Conservation (phyloP, 2,888 invertebrate species). For the Heterodera filipjevi region DNA sequence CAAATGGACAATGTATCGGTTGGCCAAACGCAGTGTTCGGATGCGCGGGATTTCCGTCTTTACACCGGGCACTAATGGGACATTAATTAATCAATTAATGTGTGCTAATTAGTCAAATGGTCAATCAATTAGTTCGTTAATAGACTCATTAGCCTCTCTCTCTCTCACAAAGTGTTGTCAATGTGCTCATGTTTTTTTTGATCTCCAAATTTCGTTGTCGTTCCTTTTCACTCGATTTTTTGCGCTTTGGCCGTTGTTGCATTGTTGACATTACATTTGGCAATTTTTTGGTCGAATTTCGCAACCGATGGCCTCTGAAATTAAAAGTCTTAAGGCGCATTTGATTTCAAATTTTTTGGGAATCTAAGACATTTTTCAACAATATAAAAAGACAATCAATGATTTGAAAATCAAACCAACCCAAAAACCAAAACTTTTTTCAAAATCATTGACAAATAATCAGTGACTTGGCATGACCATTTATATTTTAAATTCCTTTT, state of each 20-base stretch:
- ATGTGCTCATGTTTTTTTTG: conserved; percentile 28
- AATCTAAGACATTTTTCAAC: too few species aligned
- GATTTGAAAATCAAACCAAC: too few species aligned
- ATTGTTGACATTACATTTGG: conserved; percentile 33
- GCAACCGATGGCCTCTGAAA: not conserved
- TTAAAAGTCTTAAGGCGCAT: too few species aligned
- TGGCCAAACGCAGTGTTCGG: conserved; percentile 40
- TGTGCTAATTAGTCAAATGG: not conserved
- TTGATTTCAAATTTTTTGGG: too few species aligned
- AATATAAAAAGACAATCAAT: too few species aligned
- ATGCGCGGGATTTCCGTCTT: conserved; percentile 39
- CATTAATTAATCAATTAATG: not conserved
- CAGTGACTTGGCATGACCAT: too few species aligned
- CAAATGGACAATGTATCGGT: conserved; percentile 38
- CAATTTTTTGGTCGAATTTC: not conserved
- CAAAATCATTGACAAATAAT: too few species aligned
- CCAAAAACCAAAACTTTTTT: too few species aligned
- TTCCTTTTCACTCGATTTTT: conserved; percentile 41
- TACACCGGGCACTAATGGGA: conserved; percentile 39
- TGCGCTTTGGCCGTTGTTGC: conserved; percentile 34
- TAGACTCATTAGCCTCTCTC: conserved; percentile 1
- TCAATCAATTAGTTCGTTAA: not conserved
- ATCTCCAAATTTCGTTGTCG: conserved; percentile 37
- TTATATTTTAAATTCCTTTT: too few species aligned
- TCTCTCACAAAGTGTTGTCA: not conserved